phyloP scores from a whole-genome alignment of 30 jellyfish, hydroid and myxozoan genomes.

The Catostylus mosaicus region DNA sequence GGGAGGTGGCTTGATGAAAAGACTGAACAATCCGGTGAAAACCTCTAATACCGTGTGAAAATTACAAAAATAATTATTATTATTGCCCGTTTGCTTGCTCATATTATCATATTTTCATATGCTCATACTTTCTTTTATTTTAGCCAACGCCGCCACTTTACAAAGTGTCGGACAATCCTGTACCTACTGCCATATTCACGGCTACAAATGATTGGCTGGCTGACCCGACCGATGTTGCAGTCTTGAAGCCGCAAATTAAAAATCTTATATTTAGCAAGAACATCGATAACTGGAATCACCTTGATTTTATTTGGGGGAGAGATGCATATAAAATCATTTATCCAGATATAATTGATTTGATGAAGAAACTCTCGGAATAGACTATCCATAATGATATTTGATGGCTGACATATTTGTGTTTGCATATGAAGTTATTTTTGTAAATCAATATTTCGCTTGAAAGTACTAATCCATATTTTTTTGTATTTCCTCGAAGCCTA shows the following conservation, averaged over 20 bases:
- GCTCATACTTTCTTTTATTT: neutral
- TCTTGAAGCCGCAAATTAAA: conserved; percentile 47
- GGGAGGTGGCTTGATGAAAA: too few relatives aligned
- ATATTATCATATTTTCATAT: neutral
- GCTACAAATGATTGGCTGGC: conserved; percentile 93
- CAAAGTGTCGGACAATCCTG: conserved; percentile 49
- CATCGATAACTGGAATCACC: conserved; percentile 78
- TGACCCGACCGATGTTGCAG: conserved; percentile 84
- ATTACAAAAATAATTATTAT: too few relatives aligned
- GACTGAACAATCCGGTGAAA: too few relatives aligned
- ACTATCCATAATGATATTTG: too few relatives aligned
- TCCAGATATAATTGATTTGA: conserved; percentile 66
- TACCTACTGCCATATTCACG: conserved; percentile 83
- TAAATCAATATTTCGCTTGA: too few relatives aligned
- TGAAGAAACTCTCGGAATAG: too few relatives aligned
- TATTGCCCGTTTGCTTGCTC: too few relatives aligned
- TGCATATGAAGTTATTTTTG: too few relatives aligned
- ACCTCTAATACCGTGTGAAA: too few relatives aligned
- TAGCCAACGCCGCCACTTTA: conserved; percentile 82
- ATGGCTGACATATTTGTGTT: too few relatives aligned
- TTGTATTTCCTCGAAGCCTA: too few relatives aligned
- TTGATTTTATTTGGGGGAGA: conserved; percentile 96
- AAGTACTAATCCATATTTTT: too few relatives aligned
- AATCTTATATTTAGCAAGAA: conserved; percentile 52
- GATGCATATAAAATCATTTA: conserved; percentile 66